Evolutionary conservation across 2,888 invertebrate genomes (phyloP).

Genomic region (Orthosia gothica): DNA sequence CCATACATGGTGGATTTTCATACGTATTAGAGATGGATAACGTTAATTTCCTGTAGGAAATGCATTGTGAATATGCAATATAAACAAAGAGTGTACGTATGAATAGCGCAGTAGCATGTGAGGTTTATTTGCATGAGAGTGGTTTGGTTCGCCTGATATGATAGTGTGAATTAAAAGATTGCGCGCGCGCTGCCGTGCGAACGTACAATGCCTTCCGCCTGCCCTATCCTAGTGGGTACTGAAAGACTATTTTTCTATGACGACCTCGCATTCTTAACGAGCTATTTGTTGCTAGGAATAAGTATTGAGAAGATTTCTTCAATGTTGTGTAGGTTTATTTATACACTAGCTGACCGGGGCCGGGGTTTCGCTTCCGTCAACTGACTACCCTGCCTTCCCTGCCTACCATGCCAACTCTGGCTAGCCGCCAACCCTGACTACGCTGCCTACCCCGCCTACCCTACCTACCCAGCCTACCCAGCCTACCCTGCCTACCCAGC

Average conservation of each 20-base stretch:
- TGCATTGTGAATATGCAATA: slow-evolving; percentile 46
- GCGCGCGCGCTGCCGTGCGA: slow-evolving; percentile 71
- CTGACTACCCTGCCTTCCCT: too few species aligned
- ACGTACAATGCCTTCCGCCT: slow-evolving; percentile 74
- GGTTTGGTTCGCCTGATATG: slow-evolving; percentile 75
- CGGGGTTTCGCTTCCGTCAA: too few species aligned
- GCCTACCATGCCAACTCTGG: too few species aligned
- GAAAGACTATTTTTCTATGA: slow-evolving; percentile 48
- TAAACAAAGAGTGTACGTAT: slow-evolving; percentile 57
- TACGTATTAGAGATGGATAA: slow-evolving; percentile 41
- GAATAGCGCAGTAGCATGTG: slow-evolving; percentile 49
- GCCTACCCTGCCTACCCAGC: too few species aligned
- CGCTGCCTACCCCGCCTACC: too few species aligned
- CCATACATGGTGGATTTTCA: slow-evolving; percentile 48
- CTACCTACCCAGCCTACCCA: too few species aligned
- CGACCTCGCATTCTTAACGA: slow-evolving; percentile 42
- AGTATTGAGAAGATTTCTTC: neutral
- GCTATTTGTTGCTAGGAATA: slow-evolving; percentile 19
- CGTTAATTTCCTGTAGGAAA: slow-evolving; percentile 56
- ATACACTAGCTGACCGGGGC: too few species aligned
- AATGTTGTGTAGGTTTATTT: neutral
- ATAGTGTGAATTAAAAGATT: slow-evolving; percentile 83
- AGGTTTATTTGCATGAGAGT: slow-evolving; percentile 71
- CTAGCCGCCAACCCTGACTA: too few species aligned
- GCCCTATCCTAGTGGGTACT: slow-evolving; percentile 59